Evolutionary conservation across 1,140 invertebrate species (phyloP), one percentile per base, ranked within the genome.

Genomic region (Lineus longissimus): DNA sequence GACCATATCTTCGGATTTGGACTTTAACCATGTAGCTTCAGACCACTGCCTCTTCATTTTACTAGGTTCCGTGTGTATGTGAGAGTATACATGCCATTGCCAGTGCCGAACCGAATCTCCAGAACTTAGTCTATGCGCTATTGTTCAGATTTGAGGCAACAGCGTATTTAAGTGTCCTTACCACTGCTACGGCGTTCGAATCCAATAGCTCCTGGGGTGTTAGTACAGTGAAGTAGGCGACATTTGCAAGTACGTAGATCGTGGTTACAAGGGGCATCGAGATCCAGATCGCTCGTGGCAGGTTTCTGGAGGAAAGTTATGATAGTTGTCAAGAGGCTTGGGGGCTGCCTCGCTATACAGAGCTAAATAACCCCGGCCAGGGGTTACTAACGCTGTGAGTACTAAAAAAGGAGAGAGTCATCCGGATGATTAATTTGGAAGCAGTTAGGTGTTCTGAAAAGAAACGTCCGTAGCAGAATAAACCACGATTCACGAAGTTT

Each of bases 171-270:
- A 94, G 76, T 97, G 95, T 41, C 1, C 85, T 85, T 81, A 89
- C 88, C 75, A 98, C 94, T 17, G 95, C 95, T 0, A 98, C 95
- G 17, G 95, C 95, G 67, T 91, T 88, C 9, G 92, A 94, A 0
- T 87, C 87, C 1, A 97, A 73, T 17, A 98, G 90, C 78, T 94
- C 89, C 0, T 83, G 86, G 40, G 88, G 87, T 4, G 88, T 87
- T 0, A 97, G 83, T 7, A 95, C 93, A 19, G 90, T 88, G 74
- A 96, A 91, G 80, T 94, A 96, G n/a, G 93, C 91, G 22, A 95
- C 77, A 78, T 97, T 97, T 1, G 93, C 91, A 4, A 96, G 79
- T 17, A 93, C 87, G 76, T 97, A 97, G 63, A 95, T 89, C 0
- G 90, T 73, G 0, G 93, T 96, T 0, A 96, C 92, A 4, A 95